Evolutionary conservation across 2,113 vertebrate genomes (phyloP).

Genomic region (Gadus chalcogrammus): DNA sequence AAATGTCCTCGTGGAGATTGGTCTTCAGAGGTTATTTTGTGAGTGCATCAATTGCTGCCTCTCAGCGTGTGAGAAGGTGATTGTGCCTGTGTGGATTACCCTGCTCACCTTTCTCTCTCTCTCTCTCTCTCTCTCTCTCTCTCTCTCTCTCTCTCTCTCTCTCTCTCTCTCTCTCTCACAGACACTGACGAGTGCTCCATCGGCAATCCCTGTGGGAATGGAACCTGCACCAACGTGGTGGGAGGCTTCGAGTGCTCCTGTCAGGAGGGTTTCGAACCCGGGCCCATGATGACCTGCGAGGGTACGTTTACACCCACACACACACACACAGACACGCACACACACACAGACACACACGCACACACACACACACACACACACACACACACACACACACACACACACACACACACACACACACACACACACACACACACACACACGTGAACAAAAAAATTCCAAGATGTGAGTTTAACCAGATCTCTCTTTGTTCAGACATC

Average conservation of each 20-base stretch:
- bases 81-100: no score
- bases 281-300: conserved; percentile 91
- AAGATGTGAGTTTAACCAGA: background rate
- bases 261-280: conserved; percentile 89
- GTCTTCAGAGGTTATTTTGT: no score
- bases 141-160: background rate
- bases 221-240: conserved; percentile 87
- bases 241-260: conserved; percentile 91
- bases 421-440: conserved; percentile 3
- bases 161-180: conserved; percentile 41
- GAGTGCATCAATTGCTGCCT: no score
- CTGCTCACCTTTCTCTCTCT: no score
- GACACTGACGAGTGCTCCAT: conserved; percentile 90
- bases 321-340: background rate
- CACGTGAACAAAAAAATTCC: background rate
- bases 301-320: conserved; percentile 61
- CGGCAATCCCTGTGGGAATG: conserved; percentile 91
- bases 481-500: conserved; percentile 73
- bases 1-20: no score
- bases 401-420: background rate
- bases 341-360: background rate
- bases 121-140: background rate
- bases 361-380: background rate
- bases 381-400: background rate
- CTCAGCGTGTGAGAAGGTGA: no score